Evolutionary conservation across 2,797 vertebrate species (phyloP).

Genomic region (Manis javanica): DNA sequence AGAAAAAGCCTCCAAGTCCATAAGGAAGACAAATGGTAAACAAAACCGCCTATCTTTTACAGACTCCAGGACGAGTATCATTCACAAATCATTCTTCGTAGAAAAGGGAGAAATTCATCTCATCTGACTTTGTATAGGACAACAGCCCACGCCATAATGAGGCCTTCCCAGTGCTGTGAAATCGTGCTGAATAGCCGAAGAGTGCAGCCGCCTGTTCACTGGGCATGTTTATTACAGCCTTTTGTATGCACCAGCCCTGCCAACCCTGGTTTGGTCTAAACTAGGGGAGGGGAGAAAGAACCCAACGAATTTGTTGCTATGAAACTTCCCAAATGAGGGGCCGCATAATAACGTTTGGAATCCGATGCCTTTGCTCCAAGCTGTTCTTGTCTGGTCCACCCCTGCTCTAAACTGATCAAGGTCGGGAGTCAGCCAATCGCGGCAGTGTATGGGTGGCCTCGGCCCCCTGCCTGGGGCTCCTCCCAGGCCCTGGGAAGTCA

Average conservation of each 20-base stretch:
- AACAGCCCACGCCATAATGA: slow-evolving; percentile 80
- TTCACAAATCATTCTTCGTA: slow-evolving; percentile 78
- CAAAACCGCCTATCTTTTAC: slow-evolving; percentile 73
- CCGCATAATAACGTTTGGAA: slow-evolving; percentile 46
- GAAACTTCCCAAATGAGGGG: slow-evolving; percentile 74
- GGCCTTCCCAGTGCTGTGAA: slow-evolving; percentile 80
- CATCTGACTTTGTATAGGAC: slow-evolving; percentile 79
- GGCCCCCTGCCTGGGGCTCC: slow-evolving; percentile 45
- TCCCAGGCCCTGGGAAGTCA: slow-evolving; percentile 50
- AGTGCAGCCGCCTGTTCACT: slow-evolving; percentile 76
- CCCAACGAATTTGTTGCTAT: slow-evolving; percentile 77
- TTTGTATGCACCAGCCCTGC: slow-evolving; percentile 78
- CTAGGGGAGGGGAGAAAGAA: slow-evolving; percentile 63
- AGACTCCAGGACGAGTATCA: slow-evolving; percentile 73
- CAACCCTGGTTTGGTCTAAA: slow-evolving; percentile 67
- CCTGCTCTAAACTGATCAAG: slow-evolving; percentile 43
- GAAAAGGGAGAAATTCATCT: slow-evolving; percentile 83
- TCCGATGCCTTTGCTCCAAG: slow-evolving; percentile 48
- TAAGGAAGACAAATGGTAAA: slow-evolving; percentile 77
- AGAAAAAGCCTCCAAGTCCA: slow-evolving; percentile 48
- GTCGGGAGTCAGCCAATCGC: slow-evolving; percentile 51
- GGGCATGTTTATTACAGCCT: slow-evolving; percentile 80
- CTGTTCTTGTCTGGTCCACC: slow-evolving; percentile 65
- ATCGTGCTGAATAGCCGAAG: slow-evolving; percentile 78
- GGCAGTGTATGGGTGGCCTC: slow-evolving; percentile 74